Evolutionary conservation across 2,113 vertebrate species (phyloP).

Genomic region (Chrysochloris asiatica): DNA sequence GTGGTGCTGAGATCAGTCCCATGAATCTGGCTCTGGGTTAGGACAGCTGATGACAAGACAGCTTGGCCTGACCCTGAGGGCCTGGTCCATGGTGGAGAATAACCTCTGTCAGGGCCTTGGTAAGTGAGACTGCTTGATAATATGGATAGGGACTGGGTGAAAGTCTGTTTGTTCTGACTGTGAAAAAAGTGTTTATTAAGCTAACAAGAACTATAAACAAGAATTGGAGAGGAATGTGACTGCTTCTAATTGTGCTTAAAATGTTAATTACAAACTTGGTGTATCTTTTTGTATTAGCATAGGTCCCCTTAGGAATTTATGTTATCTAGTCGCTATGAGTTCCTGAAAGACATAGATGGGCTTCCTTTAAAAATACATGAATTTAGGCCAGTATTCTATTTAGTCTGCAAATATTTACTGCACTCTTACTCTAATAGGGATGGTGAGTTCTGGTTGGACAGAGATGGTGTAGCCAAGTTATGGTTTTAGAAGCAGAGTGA

Average conservation of each 20-base stretch:
- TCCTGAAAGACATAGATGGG: constrained; percentile 35
- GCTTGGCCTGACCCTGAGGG: neutral
- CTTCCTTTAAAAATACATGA: constrained; percentile 39
- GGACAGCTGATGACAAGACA: neutral
- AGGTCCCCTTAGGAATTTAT: constrained; percentile 49
- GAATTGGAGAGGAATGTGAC: constrained; percentile 41
- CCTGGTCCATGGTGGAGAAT: neutral
- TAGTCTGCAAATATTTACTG: neutral
- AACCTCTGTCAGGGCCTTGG: too few species aligned
- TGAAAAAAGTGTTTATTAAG: constrained; percentile 38
- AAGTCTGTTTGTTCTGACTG: constrained; percentile 34
- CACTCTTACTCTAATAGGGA: too few species aligned
- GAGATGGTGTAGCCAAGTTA: neutral
- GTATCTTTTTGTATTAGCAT: constrained; percentile 55
- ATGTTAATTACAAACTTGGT: constrained; percentile 43
- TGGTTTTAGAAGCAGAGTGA: neutral
- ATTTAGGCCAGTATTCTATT: constrained; percentile 30
- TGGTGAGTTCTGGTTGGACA: neutral
- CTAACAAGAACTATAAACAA: constrained; percentile 58
- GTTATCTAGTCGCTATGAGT: constrained; percentile 10
- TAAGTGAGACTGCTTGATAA: neutral
- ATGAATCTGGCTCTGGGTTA: neutral
- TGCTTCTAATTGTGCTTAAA: constrained; percentile 49
- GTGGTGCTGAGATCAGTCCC: neutral
- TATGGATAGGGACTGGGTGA: neutral